Evolutionary conservation across 2,797 vertebrate species (phyloP).

Genomic region (Hemitrygon akajei): DNA sequence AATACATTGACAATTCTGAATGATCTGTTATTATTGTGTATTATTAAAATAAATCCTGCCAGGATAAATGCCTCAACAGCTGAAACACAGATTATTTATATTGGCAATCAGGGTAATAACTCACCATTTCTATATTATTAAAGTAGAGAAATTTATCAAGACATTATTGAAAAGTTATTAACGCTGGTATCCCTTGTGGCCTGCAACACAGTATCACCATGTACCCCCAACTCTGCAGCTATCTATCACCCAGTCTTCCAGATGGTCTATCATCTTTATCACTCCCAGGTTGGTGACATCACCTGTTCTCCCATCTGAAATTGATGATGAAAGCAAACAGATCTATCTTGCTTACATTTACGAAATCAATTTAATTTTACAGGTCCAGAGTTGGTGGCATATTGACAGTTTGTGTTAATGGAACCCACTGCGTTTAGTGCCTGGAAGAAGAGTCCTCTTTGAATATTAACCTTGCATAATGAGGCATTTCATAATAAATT

Average conservation of each 20-base stretch:
- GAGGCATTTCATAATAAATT: conserved; percentile 96
- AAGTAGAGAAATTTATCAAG: conserved; percentile 92
- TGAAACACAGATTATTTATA: conserved; percentile 81
- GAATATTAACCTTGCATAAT: conserved; percentile 87
- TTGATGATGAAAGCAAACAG: conserved; percentile 99
- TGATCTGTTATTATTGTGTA: conserved; percentile 53
- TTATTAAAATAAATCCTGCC: conserved; percentile 42
- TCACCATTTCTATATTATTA: conserved; percentile 95
- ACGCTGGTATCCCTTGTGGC: conserved; percentile 84
- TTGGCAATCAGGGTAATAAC: conserved; percentile 80
- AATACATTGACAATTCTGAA: conserved; percentile 65
- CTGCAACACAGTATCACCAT: conserved; percentile 81
- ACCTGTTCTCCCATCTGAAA: conserved; percentile 80
- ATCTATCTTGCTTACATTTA: conserved; percentile 99
- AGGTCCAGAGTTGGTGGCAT: conserved; percentile 92
- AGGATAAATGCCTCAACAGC: conserved; percentile 65
- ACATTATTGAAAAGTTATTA: conserved; percentile 84
- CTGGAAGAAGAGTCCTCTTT: conserved; percentile 89
- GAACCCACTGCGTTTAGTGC: conserved; percentile 97
- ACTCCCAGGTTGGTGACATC: conserved; percentile 94
- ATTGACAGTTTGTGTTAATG: conserved; percentile 95
- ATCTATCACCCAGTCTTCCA: conserved; percentile 81
- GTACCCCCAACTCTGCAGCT: conserved; percentile 69
- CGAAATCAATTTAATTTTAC: conserved; percentile 99
- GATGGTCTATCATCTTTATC: conserved; percentile 90